Percentiles rank a stretch among this genome's conserved stretches.
Evolutionary conservation across 2,797 vertebrate genomes (phyloP).

Genomic region (Rallus crepitans): DNA sequence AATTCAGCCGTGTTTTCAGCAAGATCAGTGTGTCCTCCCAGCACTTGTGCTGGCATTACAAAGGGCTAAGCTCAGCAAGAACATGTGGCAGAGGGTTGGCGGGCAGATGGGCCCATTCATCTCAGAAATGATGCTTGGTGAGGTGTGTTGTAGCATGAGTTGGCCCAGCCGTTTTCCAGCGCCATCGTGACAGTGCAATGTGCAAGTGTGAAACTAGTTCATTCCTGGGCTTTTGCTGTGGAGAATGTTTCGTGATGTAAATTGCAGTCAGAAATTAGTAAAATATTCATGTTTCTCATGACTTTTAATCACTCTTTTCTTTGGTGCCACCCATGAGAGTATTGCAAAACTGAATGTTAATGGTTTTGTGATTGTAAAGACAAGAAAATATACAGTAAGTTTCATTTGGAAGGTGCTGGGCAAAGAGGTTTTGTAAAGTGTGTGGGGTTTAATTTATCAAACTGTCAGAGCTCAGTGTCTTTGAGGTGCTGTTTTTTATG

Average conservation of each 20-base stretch:
- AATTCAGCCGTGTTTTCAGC: background rate
- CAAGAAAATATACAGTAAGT: background rate
- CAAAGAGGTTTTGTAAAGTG: background rate
- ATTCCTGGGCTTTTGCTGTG: background rate
- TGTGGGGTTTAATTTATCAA: fast-evolving
- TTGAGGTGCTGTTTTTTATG: background rate
- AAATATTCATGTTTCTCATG: background rate
- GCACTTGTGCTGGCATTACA: no score
- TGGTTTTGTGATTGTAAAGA: background rate
- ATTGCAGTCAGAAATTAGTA: background rate
- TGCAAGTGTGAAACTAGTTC: fast-evolving
- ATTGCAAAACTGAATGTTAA: background rate
- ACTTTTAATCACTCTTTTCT: background rate
- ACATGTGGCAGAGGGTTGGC: no score
- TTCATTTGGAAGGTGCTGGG: background rate
- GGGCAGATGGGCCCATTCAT: fast-evolving
- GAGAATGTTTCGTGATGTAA: background rate
- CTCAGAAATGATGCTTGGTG: fast-evolving
- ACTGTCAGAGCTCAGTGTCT: background rate
- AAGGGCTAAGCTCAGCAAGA: background rate
- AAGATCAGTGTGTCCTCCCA: no score
- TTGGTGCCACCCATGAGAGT: background rate
- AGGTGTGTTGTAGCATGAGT: fast-evolving
- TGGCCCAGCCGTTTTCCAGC: background rate
- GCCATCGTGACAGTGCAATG: fast-evolving